Evolutionary conservation across 2,888 invertebrate genomes (phyloP), one percentile per base, ranked within the genome.

Genomic region (Lasioglossum morio): DNA sequence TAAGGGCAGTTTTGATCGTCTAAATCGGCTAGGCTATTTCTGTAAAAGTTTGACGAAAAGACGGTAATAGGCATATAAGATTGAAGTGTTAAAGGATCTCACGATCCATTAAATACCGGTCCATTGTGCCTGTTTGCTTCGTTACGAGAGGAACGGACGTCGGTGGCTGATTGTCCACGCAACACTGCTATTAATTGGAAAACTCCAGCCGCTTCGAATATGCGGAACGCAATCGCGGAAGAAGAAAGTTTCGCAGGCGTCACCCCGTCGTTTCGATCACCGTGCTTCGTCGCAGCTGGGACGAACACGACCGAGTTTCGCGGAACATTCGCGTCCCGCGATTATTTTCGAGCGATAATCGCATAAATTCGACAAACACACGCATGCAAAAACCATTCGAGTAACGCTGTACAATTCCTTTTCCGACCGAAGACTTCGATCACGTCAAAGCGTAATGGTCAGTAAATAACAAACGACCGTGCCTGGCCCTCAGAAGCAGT

Each of bases 381-480:
- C 53, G 8, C 53, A 10, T 10, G 23, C 10, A 3, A 10, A 10
- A 10, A 8, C 53, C 23, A 23, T 23, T 34, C 40, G 12, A 12
- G 3, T 3, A 7, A n/a, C 43, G 63, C 1, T 69, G 16, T 27
- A 46, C 40, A 37, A 81, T 81, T 43, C 34, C 27, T 60, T 63
- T 37, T 2, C 60, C 72, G 79, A 76, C 77, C 84, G 74, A 78
- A 77, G 73, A 92, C 92, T 93, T 91, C 90, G 89, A 91, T 92
- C 93, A 92, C 92, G 93, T 93, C 88, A 84, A 81, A 88, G 85
- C 85, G 91, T 93, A 92, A 93, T 91, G 92, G 90, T 82, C 90
- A 87, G 91, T 92, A 92, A 93, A 92, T 92, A 93, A 93, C 91
- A 89, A 93, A 93, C 91, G 92, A 91, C 86, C 81, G 72, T 78